A percentile compares a stretch with the other conserved stretches of the same genome.
phyloP scores from a whole-genome alignment of 2,797 vertebrate genomes.

The Acridotheres tristis region DNA sequence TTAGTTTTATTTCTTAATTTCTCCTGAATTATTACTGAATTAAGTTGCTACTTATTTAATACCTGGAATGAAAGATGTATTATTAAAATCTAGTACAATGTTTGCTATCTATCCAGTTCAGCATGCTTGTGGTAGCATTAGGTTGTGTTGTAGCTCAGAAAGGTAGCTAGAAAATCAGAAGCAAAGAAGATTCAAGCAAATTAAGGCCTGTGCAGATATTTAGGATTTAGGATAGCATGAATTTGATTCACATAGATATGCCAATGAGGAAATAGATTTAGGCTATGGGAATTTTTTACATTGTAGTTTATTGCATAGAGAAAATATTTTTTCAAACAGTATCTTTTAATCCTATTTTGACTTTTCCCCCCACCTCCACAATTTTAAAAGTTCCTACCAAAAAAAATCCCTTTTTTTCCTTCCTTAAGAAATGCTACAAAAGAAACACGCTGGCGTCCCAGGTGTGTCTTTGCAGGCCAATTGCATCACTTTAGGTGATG shows the following conservation, averaged over 20 bases:
- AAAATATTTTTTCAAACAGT: neutral
- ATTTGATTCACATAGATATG: neutral
- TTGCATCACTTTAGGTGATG: neutral
- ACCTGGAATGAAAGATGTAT: neutral
- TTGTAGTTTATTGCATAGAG: neutral
- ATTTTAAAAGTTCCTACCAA: neutral
- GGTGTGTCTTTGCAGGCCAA: rapidly evolving
- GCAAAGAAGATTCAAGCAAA: neutral
- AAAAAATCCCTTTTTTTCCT: neutral
- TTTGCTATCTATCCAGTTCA: neutral
- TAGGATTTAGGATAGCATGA: neutral
- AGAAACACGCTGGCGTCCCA: neutral
- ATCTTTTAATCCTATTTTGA: neutral
- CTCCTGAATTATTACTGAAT: neutral
- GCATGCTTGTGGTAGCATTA: neutral
- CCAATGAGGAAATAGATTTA: neutral
- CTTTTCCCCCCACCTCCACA: rapidly evolving
- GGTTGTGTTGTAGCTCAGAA: neutral
- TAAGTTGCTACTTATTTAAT: neutral
- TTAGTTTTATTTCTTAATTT: neutral
- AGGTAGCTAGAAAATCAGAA: neutral
- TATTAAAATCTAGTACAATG: neutral
- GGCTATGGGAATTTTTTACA: neutral
- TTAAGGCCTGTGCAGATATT: neutral
- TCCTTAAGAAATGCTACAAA: neutral